phyloP scores from a whole-genome alignment of 2,797 vertebrate species.

The Morus bassanus region DNA sequence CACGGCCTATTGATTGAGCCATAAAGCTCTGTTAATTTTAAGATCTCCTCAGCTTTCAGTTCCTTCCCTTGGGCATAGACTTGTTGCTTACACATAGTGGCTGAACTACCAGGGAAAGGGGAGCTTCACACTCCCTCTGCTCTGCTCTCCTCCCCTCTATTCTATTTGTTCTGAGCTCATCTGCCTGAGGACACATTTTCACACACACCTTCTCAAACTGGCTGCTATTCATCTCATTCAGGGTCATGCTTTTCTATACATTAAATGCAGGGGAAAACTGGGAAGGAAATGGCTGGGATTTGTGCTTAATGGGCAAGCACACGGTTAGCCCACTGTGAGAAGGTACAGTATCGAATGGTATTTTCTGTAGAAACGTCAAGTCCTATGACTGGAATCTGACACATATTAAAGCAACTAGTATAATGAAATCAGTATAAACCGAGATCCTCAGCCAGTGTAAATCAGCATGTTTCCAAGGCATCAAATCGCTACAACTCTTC shows the following conservation, averaged over 20 bases:
- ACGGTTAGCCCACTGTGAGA: constrained; percentile 44
- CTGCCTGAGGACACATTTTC: constrained; percentile 55
- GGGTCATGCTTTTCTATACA: constrained; percentile 57
- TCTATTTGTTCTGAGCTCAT: constrained; percentile 67
- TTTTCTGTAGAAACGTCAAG: constrained; percentile 29
- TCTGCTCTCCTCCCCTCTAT: constrained; percentile 1
- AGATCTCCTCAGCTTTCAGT: constrained; percentile 29
- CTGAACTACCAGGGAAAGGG: constrained; percentile 15
- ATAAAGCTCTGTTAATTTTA: constrained; percentile 53
- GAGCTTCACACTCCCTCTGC: background rate
- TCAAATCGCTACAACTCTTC: background rate
- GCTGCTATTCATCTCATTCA: constrained; percentile 51
- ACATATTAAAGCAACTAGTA: background rate
- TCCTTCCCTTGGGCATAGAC: constrained; percentile 36
- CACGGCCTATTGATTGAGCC: constrained; percentile 42
- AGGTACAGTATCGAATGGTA: background rate
- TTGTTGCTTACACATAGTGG: constrained; percentile 35
- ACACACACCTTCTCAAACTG: constrained; percentile 60
- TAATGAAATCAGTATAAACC: background rate
- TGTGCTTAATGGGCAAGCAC: constrained; percentile 59
- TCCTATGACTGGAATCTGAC: background rate
- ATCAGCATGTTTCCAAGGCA: background rate
- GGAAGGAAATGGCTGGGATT: constrained; percentile 39
- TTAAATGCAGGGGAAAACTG: constrained; percentile 49
- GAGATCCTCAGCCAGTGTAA: background rate